These are phyloP conservation scores for roundworm (Caenorhabditis elegans) DNA, from an alignment of 1,140 invertebrate genomes.

Conservation along the genomic window DNA sequence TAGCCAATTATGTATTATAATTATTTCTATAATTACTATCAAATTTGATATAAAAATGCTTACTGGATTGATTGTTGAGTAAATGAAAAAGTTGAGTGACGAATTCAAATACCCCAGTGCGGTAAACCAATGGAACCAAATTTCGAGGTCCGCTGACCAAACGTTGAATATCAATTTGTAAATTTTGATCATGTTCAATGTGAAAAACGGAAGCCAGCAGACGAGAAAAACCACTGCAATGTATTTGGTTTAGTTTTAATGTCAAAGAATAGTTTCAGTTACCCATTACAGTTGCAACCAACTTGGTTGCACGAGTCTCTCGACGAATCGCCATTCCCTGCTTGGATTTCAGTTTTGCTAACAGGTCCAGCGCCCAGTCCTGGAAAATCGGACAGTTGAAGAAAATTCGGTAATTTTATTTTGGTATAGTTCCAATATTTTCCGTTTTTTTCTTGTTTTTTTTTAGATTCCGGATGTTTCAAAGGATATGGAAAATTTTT, in stretches of 20 bases:
- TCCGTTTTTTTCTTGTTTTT: too few relatives aligned
- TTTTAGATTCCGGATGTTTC: too few relatives aligned
- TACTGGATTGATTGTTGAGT: conserved; percentile 66
- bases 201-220: conserved; percentile 66
- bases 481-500: too few relatives aligned
- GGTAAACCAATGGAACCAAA: conserved; percentile 64
- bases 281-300: conserved; percentile 66
- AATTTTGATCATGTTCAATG: conserved; percentile 65
- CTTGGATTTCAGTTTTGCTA: conserved; percentile 66
- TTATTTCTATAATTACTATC: too few relatives aligned
- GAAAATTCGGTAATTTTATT: too few relatives aligned
- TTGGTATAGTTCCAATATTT: too few relatives aligned
- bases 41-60: background rate
- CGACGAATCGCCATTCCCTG: conserved; percentile 66
- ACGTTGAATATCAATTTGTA: conserved; percentile 54
- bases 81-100: conserved; percentile 65
- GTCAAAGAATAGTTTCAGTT: background rate
- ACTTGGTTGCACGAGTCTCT: conserved; percentile 63
- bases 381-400: conserved; percentile 11
- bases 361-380: conserved; percentile 64
- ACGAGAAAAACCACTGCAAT: conserved; percentile 63
- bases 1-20: too few relatives aligned
- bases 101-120: conserved; percentile 65
- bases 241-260: background rate
- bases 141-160: conserved; percentile 58